Evolutionary conservation across 2,888 invertebrate species (phyloP), one percentile per base, ranked within the genome.

Genomic region (Microplitis manilae): DNA sequence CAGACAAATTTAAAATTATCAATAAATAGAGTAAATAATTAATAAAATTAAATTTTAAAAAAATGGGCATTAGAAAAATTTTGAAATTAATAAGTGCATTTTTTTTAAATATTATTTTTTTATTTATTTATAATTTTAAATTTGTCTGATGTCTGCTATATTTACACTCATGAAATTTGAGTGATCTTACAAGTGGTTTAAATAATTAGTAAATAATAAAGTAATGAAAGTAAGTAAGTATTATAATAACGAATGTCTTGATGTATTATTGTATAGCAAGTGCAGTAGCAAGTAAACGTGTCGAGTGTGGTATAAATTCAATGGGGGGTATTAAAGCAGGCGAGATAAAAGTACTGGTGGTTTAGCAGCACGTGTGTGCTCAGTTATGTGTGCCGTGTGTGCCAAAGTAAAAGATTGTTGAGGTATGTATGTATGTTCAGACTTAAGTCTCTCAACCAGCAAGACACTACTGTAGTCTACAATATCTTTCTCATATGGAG

Each of bases 331-430:
- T 67, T 17, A 38, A 40, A 40, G 41, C 68, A 40, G 68, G 68
- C 68, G 68, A 68, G 68, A 68, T 68, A 68, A 68, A 50, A 67
- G 9, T 67, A 40, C 38, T 17, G 40, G 50, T 50, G 50, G 13
- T 50, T 50, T 13, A 13, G 50, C 30, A 30, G 50, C 50, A 50
- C 50, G 50, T 50, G 50, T 50, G 50, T 50, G 50, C 30, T 30
- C 30, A 30, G 30, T 30, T 30, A 30, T 30, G 30, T 30, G 30
- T 30, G 30, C 30, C 30, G 30, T 30, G 30, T 30, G 30, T 30
- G 30, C 30, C 30, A 30, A 30, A 30, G 30, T 30, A 30, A 30
- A 30, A 30, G 30, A 30, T 30, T 30, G 30, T 30, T 30, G 30
- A 30, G 2, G 30, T 50, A 13, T 50, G 7, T 41, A 9, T 50